Evolutionary conservation across 2,113 vertebrate species (phyloP), one percentile per base, ranked within the genome.

Genomic region (Toxotes jaculatrix): DNA sequence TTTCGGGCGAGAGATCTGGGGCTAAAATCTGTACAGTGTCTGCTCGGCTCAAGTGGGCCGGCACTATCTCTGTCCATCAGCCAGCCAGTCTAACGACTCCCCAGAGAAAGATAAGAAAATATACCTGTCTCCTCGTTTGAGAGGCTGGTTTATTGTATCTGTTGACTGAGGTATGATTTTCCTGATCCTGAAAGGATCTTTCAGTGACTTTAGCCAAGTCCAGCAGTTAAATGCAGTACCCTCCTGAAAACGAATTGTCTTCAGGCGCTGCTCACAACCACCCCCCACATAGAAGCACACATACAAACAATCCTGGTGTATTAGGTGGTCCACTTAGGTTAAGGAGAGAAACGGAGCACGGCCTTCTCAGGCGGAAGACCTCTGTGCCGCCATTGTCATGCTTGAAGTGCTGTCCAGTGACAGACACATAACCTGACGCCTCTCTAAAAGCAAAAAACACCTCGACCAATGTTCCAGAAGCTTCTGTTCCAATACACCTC

Each of bases 361-460:
- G 80, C 79, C 81, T 49, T 83, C 74, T 89, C 77, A 80, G 89
- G 74, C 89, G 86, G 84, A 73, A 87, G 91, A 91, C 86, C 86
- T 92, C 78, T 79, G 82, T n/a, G 69, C 81, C 45, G 82, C 85
- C 47, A 49, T 71, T 64, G 88, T 91, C 91, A 92, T 47, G 88
- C 85, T 76, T 89, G 84, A 92, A 77, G 74, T 91, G 81, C 86
- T 79, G 83, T 78, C 87, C 31, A 93, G 85, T 90, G 93, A 87
- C 76, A 87, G 82, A 83, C 83, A 47, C 34, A 61, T 53, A 68
- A 68, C 56, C 65, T 1, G 56, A 86, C 66, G 73, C 77, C 87
- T 73, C 64, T 60, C 59, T 71, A 34, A 31, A 43, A 79, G 73
- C 74, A 72, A 31, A 82, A 71, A 80, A 9, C 76, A 56, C 27